These are phyloP conservation scores for Xenopus borealis DNA, from an alignment of 2,113 vertebrate species.

Conservation along the genomic window DNA sequence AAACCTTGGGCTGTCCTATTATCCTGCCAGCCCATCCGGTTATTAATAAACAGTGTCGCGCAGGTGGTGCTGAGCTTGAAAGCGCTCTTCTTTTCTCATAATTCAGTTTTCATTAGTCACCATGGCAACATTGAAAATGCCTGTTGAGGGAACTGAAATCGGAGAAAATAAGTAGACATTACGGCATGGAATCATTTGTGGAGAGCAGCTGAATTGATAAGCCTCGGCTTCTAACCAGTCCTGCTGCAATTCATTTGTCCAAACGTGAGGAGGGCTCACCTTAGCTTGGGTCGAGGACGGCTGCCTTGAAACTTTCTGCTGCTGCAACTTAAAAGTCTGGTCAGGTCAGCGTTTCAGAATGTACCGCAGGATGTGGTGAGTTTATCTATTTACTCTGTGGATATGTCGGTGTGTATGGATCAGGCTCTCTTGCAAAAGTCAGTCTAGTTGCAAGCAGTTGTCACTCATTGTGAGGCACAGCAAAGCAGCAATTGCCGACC, in stretches of 20 bases:
- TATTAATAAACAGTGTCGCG: neutral
- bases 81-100: conserved; percentile 24
- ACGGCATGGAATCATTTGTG: conserved; percentile 34
- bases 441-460: neutral
- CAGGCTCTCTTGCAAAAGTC: too few species aligned
- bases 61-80: conserved; percentile 50
- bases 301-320: conserved; percentile 3
- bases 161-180: conserved; percentile 35
- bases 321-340: neutral
- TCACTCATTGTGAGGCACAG: neutral
- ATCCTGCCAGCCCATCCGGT: neutral
- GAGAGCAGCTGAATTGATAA: conserved; percentile 39
- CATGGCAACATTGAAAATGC: conserved; percentile 64
- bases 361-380: conserved; percentile 15
- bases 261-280: neutral
- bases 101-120: conserved; percentile 65
- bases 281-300: neutral
- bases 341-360: neutral
- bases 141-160: conserved; percentile 57
- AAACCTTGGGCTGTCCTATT: neutral
- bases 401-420: too few species aligned
- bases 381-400: neutral
- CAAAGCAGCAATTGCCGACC: too few species aligned
- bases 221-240: conserved; percentile 25
- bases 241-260: conserved; percentile 25